These are phyloP conservation scores for Drosophila chauvacae DNA, from an alignment of 1,140 invertebrate genomes.

Conservation along the genomic window DNA sequence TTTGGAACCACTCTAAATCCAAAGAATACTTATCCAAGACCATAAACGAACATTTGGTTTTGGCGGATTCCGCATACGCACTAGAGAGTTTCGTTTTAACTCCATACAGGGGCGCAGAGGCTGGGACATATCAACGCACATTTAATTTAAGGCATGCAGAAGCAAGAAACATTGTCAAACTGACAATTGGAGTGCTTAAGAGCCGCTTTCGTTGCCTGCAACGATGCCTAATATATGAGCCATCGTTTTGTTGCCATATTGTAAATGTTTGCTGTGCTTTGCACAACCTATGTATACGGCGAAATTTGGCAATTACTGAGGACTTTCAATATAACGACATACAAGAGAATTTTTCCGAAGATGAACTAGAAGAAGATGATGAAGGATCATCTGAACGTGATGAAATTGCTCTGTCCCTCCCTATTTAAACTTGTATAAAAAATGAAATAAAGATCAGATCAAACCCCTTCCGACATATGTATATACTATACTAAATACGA, in stretches of 20 bases:
- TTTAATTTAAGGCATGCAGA: not conserved
- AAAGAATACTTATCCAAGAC: not conserved
- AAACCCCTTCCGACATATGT: no score
- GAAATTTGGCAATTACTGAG: not conserved
- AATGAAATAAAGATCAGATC: not conserved
- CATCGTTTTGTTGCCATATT: not conserved
- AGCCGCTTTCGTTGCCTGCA: slow-evolving; percentile 3
- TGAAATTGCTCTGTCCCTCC: not conserved
- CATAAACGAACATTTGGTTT: not conserved
- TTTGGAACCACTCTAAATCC: not conserved
- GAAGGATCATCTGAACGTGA: not conserved
- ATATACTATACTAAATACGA: no score
- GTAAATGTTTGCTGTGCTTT: slow-evolving; percentile 1
- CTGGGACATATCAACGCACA: not conserved
- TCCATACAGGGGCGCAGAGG: not conserved
- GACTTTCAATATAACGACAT: not conserved
- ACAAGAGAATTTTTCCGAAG: not conserved
- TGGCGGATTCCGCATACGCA: not conserved
- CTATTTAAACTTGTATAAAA: not conserved
- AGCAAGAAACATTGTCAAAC: not conserved
- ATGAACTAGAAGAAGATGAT: not conserved
- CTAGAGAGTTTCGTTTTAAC: not conserved
- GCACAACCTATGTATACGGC: not conserved
- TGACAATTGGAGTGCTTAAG: not conserved
- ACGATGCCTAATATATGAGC: not conserved